Percentiles rank a stretch among this genome's conserved stretches.
These are phyloP conservation scores for Meiosimyza decipiens DNA, from an alignment of 2,888 invertebrate species.

Conservation along the genomic window DNA sequence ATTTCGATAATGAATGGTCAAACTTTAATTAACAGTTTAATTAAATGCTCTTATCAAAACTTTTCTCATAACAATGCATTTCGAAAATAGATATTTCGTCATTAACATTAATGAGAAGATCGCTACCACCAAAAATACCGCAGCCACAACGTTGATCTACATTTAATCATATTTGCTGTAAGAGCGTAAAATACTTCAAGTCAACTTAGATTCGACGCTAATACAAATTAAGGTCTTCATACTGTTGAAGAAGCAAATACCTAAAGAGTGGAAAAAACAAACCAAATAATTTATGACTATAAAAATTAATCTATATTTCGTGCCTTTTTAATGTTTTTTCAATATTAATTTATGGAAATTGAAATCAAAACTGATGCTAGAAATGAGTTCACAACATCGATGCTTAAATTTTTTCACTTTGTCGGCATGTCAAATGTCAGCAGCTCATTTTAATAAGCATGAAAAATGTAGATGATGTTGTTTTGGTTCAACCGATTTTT, in stretches of 20 bases:
- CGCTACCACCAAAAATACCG: too few relatives aligned
- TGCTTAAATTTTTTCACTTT: background rate
- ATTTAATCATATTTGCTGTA: constrained; percentile 28
- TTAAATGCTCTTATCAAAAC: too few relatives aligned
- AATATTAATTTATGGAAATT: constrained; percentile 26
- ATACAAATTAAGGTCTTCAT: constrained; percentile 17
- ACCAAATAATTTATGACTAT: constrained; percentile 18
- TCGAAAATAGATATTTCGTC: too few relatives aligned
- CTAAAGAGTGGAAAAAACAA: background rate
- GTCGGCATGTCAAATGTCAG: constrained; percentile 16
- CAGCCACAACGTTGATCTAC: constrained; percentile 4
- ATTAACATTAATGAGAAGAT: too few relatives aligned
- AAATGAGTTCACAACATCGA: background rate
- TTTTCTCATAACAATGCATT: too few relatives aligned
- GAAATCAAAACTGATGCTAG: background rate
- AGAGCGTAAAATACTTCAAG: constrained; percentile 17
- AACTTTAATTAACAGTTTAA: too few relatives aligned
- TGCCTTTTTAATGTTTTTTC: constrained; percentile 17
- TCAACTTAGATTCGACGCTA: background rate
- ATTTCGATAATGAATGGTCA: too few relatives aligned
- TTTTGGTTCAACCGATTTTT: too few relatives aligned
- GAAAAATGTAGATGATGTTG: constrained; percentile 8
- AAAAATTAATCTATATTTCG: constrained; percentile 18
- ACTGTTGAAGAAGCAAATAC: background rate
- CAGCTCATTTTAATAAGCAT: constrained; percentile 29